Conservation (phyloP, 2,113 vertebrate genomes). For the Falco punctatus region DNA sequence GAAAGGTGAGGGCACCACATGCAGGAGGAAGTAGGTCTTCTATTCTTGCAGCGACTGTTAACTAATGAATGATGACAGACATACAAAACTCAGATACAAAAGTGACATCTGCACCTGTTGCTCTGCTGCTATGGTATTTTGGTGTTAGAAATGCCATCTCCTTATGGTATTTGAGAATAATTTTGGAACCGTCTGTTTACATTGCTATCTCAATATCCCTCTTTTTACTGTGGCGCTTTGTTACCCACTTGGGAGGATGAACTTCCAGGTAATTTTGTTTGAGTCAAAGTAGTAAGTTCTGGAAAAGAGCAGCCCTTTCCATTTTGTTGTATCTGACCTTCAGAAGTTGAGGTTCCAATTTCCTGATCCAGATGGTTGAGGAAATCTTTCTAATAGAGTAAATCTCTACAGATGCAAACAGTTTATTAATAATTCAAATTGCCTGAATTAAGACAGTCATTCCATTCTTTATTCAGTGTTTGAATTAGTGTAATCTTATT, state of each 20-base stretch:
- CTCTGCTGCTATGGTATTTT: background rate
- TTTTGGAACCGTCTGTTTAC: background rate
- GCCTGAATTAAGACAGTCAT: constrained; percentile 63
- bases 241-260: background rate
- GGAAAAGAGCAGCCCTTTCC: background rate
- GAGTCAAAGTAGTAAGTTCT: background rate
- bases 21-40: background rate
- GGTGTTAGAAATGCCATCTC: background rate
- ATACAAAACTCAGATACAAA: background rate
- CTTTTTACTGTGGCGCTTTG: background rate
- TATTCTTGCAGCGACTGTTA: background rate
- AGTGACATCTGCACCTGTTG: background rate
- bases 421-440: constrained; percentile 73
- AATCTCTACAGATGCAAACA: constrained; percentile 54
- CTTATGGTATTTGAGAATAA: background rate
- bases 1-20: background rate
- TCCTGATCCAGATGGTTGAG: constrained; percentile 57
- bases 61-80: background rate
- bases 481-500: constrained; percentile 71
- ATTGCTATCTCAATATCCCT: background rate
- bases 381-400: constrained; percentile 58
- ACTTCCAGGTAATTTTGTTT: background rate
- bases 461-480: constrained; percentile 70
- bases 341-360: constrained; percentile 46
- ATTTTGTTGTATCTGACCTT: constrained; percentile 48